Base-by-base conservation (phyloP, 2,888 invertebrate species). In the Mycogona germanica region DNA sequence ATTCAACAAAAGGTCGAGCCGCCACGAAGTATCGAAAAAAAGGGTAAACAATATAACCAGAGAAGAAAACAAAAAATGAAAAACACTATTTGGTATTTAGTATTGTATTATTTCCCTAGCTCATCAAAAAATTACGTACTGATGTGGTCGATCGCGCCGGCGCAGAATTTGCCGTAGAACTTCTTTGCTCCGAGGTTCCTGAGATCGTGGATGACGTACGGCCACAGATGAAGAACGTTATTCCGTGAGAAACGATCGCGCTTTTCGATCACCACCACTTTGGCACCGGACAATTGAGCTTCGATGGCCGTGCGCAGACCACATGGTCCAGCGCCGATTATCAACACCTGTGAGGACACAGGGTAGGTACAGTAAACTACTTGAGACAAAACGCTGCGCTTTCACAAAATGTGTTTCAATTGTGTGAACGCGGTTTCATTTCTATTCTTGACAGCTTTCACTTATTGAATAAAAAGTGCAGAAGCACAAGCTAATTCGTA, bases 91-190 rank as follows among this genome's bases (percentile, higher is more conserved):
- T 12, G 35, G n/a, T 12, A 32, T n/a, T n/a, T n/a, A n/a, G n/a
- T n/a, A n/a, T n/a, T n/a, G n/a, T n/a, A n/a, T n/a, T n/a, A n/a
- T n/a, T n/a, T n/a, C n/a, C n/a, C n/a, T n/a, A n/a, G n/a, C n/a
- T n/a, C 35, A 45, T 23, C n/a, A 14, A 28, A 14, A 52, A 5
- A 2, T 35, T 55, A 69, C 74, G 71, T 67, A 76, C 95, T 92
- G 64, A 98, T 96, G 70, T 98, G 97, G 71, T 98, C 96, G 60
- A 98, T 96, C 58, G 93, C 81, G 21, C 96, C 97, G 1, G 96
- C 95, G 74, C 97, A 97, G 72, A 98, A 98, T 73, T 95, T 95
- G 17, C 96, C 96, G 68, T 92, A 96, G 75, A 98, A 97, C 68
- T 95, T 93, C 71, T 98, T 98, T 19, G 95, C 96, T 21, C 95